phyloP scores from a whole-genome alignment of 1,140 invertebrate genomes.

The Wiebesia pumilae region DNA sequence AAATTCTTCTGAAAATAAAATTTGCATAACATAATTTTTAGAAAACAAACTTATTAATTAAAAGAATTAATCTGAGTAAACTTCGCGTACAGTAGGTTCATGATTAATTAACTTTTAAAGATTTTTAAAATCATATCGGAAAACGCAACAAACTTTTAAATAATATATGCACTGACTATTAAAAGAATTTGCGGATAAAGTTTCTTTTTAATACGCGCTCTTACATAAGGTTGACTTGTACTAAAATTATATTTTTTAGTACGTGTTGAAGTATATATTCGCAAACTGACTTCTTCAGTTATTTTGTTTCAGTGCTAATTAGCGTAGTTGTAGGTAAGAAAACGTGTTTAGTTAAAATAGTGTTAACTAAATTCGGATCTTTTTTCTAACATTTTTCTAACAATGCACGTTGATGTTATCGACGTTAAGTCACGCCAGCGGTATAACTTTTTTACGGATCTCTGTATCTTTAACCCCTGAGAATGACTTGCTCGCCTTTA shows the following conservation, averaged over 20 bases:
- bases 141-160: not conserved
- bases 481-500: not conserved
- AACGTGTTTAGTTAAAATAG: not conserved
- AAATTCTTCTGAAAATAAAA: not conserved
- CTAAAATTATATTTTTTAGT: not conserved
- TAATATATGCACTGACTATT: not conserved
- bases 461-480: not conserved
- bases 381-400: not conserved
- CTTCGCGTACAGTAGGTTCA: too few relatives aligned
- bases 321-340: not conserved
- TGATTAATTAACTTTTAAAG: not conserved
- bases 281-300: not conserved
- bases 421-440: slow-evolving; percentile 7
- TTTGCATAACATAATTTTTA: too few relatives aligned
- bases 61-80: too few relatives aligned
- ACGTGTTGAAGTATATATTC: not conserved
- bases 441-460: not conserved
- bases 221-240: not conserved
- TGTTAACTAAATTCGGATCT: slow-evolving; percentile 1
- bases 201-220: not conserved
- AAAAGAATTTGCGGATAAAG: not conserved
- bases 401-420: slow-evolving; percentile 1
- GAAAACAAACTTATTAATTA: too few relatives aligned
- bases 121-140: not conserved
- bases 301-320: not conserved